phyloP scores from a whole-genome alignment of 37 sponge, comb jelly and placozoan species.

The Eunapius fragilis region DNA sequence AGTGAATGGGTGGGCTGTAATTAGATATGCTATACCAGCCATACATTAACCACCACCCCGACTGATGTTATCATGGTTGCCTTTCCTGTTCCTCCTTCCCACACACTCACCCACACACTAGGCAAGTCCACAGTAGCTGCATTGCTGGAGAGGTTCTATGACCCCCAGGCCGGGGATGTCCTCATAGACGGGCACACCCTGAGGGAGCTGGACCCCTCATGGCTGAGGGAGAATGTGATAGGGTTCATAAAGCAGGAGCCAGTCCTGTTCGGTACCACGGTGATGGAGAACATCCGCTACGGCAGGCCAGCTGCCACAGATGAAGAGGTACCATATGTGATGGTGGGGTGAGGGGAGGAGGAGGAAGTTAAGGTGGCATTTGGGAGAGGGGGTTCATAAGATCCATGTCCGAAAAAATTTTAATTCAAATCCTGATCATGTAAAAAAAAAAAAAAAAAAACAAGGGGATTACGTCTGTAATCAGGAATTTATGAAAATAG shows the following conservation, averaged over 20 bases:
- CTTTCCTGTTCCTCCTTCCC: no score
- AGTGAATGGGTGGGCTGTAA: no score
- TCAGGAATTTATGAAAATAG: no score
- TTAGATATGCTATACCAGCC: no score
- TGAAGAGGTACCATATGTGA: slow-evolving; percentile 45
- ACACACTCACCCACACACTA: no score
- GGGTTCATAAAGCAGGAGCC: slow-evolving; percentile 97
- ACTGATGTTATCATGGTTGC: no score
- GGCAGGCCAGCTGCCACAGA: slow-evolving; percentile 81
- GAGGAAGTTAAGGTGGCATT: neutral
- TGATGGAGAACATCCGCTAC: slow-evolving; percentile 91
- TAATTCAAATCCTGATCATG: no score
- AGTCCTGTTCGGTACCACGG: slow-evolving; percentile 87
- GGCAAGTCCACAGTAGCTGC: slow-evolving; percentile 96
- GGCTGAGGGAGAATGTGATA: slow-evolving; percentile 81
- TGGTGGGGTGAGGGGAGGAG: neutral
- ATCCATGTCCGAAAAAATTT: no score
- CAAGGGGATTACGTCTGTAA: no score
- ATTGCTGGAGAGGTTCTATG: slow-evolving; percentile 91
- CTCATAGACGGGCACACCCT: slow-evolving; percentile 29
- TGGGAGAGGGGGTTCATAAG: neutral
- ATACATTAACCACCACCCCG: no score
- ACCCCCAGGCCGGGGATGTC: slow-evolving; percentile 42
- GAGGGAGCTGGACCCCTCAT: slow-evolving; percentile 72
- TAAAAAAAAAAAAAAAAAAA: no score